These are phyloP conservation scores for Coboldia fuscipes DNA, from an alignment of 1,140 invertebrate species.

Conservation along the genomic window DNA sequence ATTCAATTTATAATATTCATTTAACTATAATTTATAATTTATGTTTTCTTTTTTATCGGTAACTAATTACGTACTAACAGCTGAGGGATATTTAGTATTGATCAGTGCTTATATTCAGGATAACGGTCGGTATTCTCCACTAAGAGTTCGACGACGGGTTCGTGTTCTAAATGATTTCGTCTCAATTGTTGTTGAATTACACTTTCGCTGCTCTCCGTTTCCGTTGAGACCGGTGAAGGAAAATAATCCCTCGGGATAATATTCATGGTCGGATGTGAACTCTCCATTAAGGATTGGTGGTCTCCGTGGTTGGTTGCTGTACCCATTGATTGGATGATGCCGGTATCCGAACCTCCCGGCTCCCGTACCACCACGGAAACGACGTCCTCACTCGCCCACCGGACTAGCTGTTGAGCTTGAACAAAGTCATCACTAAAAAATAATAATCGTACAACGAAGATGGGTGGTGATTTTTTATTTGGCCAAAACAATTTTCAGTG, in stretches of 20 bases:
- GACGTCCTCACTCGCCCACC: conserved; percentile 73
- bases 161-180: conserved; percentile 10
- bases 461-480: conserved; percentile 15
- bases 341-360: conserved; percentile 11
- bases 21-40: too few species aligned
- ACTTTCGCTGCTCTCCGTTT: conserved; percentile 24
- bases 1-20: too few species aligned
- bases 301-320: conserved; percentile 12
- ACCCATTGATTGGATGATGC: conserved; percentile 16
- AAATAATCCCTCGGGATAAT: conserved; percentile 9
- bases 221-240: conserved; percentile 23
- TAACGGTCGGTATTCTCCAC: conserved; percentile 21
- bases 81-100: too few species aligned
- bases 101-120: conserved; percentile 32
- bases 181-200: conserved; percentile 14
- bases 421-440: conserved; percentile 85
- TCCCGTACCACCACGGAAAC: conserved; percentile 35
- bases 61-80: too few species aligned
- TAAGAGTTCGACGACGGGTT: conserved; percentile 15
- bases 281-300: conserved; percentile 5
- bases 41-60: too few species aligned
- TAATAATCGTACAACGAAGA: conserved; percentile 34
- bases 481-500: too few species aligned
- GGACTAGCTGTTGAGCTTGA: conserved; percentile 81
- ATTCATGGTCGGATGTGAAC: not conserved